phyloP scores from a whole-genome alignment of 1,140 invertebrate genomes.

The Drosophila sulfurigaster region DNA sequence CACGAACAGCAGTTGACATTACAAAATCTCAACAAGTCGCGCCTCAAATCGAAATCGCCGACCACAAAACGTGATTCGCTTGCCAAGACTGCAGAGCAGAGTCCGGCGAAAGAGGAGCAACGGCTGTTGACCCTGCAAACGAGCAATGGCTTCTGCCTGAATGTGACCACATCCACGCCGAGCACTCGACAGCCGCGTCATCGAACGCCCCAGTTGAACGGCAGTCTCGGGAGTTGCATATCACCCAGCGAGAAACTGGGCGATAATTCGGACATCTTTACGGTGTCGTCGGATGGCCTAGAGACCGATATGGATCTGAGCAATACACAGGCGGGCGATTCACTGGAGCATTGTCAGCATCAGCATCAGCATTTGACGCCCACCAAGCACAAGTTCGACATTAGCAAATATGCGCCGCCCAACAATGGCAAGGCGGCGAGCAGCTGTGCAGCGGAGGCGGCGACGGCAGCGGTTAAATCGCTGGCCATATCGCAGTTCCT shows the following conservation, averaged over 20 bases:
- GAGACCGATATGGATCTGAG: slow-evolving; percentile 83
- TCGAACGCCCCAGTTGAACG: slow-evolving; percentile 71
- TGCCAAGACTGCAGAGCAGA: slow-evolving; percentile 1
- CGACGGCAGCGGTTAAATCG: slow-evolving; percentile 77
- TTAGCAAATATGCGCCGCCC: slow-evolving; percentile 76
- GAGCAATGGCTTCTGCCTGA: slow-evolving; percentile 53
- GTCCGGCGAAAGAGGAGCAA: slow-evolving; percentile 61
- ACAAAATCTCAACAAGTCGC: background rate
- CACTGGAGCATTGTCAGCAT: slow-evolving; percentile 56
- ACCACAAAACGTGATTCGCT: slow-evolving; percentile 37
- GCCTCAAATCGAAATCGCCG: background rate
- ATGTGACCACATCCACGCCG: slow-evolving; percentile 65
- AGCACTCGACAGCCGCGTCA: slow-evolving; percentile 28
- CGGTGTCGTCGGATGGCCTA: slow-evolving; percentile 80
- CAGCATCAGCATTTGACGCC: slow-evolving; percentile 53
- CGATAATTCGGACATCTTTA: slow-evolving; percentile 83
- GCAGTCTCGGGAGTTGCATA: slow-evolving; percentile 77
- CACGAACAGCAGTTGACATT: slow-evolving; percentile 13
- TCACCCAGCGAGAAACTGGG: slow-evolving; percentile 80
- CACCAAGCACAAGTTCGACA: slow-evolving; percentile 75
- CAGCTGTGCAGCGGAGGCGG: slow-evolving; percentile 79
- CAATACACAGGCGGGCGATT: slow-evolving; percentile 69
- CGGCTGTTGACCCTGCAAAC: slow-evolving; percentile 23
- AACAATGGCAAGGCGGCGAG: slow-evolving; percentile 72
- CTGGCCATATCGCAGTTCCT: slow-evolving; percentile 81